These are phyloP conservation scores for Diplazon laetatorius DNA, from an alignment of 2,888 invertebrate genomes.

Conservation along the genomic window DNA sequence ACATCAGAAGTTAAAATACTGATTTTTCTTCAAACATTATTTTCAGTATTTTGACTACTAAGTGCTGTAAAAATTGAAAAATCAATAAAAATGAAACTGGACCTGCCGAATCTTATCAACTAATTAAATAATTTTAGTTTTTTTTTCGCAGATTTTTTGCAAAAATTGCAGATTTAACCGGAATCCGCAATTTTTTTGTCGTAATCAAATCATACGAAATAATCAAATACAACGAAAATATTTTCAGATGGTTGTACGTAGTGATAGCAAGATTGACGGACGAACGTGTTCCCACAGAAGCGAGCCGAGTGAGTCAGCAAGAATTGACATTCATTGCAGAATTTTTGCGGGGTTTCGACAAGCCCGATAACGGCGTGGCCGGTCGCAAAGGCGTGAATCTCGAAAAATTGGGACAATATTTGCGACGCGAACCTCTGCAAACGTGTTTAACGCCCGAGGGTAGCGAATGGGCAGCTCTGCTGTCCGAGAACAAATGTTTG, in stretches of 20 bases:
- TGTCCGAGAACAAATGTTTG: conserved; percentile 89
- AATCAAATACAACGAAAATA: too few species aligned
- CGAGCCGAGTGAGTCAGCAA: conserved; percentile 93
- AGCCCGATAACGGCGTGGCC: conserved; percentile 79
- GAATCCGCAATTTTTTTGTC: too few species aligned
- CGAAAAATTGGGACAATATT: conserved; percentile 95
- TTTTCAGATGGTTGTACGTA: conserved; percentile 96
- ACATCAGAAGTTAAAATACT: too few species aligned
- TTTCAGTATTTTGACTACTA: too few species aligned
- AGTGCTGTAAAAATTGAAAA: too few species aligned
- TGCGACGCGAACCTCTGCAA: conserved; percentile 85
- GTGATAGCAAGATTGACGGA: conserved; percentile 93
- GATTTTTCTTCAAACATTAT: too few species aligned
- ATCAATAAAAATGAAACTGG: too few species aligned
- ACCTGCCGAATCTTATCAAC: too few species aligned
- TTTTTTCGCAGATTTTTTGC: too few species aligned
- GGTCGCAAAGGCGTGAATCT: conserved; percentile 86
- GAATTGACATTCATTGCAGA: conserved; percentile 95
- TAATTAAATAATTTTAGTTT: too few species aligned
- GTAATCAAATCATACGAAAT: too few species aligned
- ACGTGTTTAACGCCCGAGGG: conserved; percentile 87
- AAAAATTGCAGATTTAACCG: too few species aligned
- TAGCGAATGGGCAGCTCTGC: conserved; percentile 91
- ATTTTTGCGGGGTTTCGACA: conserved; percentile 93
- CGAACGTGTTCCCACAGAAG: conserved; percentile 92